These are phyloP conservation scores for Condylura cristata DNA, from an alignment of 2,113 vertebrate genomes.

Conservation along the genomic window DNA sequence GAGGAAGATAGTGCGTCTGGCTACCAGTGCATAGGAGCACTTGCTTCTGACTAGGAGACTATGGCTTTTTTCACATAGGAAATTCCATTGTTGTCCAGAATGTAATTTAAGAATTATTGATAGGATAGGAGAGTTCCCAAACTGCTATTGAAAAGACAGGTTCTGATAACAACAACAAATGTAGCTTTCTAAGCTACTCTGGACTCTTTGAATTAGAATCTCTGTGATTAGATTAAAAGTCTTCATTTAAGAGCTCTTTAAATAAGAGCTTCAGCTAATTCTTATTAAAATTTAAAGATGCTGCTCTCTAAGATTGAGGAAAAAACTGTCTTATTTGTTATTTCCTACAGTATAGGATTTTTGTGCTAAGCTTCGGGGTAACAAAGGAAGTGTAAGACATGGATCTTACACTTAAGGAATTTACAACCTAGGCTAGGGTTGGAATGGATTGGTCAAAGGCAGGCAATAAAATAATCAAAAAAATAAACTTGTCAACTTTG, in stretches of 20 bases:
- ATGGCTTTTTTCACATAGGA: background rate
- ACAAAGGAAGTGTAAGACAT: background rate
- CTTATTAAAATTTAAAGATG: background rate
- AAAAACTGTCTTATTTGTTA: background rate
- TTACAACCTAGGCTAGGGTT: background rate
- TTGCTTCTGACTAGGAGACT: conserved; percentile 13
- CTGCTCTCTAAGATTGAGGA: background rate
- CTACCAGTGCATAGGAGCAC: background rate
- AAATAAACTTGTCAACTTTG: no score
- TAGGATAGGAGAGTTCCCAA: background rate
- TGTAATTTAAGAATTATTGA: conserved; percentile 19
- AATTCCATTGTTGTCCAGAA: background rate
- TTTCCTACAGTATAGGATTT: background rate
- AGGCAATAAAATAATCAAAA: background rate
- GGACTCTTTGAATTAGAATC: conserved; percentile 2
- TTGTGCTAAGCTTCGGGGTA: background rate
- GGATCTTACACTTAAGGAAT: background rate
- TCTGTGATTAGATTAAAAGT: background rate
- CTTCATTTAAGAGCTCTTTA: conserved; percentile 55
- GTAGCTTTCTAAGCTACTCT: background rate
- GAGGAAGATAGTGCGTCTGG: background rate
- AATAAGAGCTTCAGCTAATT: conserved; percentile 27
- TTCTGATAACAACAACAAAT: background rate
- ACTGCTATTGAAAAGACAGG: conserved; percentile 39
- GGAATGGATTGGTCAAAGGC: background rate